A percentile compares a stretch with the other conserved stretches of the same genome.
Evolutionary conservation across 2,797 vertebrate genomes (phyloP).

Genomic region (Podarcis siculus): DNA sequence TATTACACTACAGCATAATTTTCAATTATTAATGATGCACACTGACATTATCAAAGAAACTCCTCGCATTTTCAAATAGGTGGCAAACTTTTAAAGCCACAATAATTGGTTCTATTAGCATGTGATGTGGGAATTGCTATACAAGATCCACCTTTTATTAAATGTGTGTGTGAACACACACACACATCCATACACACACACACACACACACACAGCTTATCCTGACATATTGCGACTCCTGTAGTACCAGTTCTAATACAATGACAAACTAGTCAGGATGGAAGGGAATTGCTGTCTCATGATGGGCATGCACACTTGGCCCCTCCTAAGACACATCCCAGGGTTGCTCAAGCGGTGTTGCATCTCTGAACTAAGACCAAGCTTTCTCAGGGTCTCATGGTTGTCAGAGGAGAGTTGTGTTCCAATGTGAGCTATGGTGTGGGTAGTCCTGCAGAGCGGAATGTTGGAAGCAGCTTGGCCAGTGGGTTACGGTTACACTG

Average conservation of each 20-base stretch:
- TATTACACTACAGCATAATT: neutral
- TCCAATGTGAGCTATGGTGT: no score
- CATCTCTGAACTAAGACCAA: neutral
- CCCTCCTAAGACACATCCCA: neutral
- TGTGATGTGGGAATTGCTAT: conserved; percentile 31
- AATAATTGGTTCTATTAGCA: conserved; percentile 64
- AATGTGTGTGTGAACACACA: neutral
- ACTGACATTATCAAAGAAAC: conserved; percentile 27
- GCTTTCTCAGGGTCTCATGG: neutral
- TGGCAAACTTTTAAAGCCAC: conserved; percentile 56
- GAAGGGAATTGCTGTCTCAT: neutral
- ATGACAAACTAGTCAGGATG: neutral
- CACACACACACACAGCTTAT: neutral
- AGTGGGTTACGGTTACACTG: no score
- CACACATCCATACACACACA: neutral
- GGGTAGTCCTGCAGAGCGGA: no score
- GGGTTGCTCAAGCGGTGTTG: neutral
- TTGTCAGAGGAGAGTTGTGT: neutral
- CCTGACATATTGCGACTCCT: neutral
- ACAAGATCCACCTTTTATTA: neutral
- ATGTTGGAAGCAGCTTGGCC: no score
- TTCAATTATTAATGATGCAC: conserved; percentile 16
- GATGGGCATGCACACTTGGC: neutral
- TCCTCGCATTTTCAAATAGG: conserved; percentile 27
- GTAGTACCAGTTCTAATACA: neutral